Percentiles rank a stretch among this genome's conserved stretches.
These are phyloP conservation scores for Notamacropus eugenii DNA, from an alignment of 2,797 vertebrate species.

Conservation along the genomic window DNA sequence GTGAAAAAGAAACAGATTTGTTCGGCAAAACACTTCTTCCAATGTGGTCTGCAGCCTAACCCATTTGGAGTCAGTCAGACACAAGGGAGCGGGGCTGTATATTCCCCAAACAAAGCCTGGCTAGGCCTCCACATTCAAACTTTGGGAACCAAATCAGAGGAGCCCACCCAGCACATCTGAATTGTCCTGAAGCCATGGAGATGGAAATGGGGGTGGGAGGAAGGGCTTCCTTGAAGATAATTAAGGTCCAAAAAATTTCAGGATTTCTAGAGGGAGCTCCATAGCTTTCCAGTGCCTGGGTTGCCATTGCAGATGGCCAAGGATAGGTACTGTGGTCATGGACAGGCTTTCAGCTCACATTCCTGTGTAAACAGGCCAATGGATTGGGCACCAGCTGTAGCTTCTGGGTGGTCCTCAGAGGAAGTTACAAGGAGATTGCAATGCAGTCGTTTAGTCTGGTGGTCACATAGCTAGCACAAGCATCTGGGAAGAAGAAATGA, in stretches of 20 bases:
- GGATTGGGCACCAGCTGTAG: constrained; percentile 63
- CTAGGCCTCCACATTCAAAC: constrained; percentile 23
- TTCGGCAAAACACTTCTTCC: constrained; percentile 68
- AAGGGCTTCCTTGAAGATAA: constrained; percentile 26
- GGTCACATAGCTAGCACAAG: constrained; percentile 49
- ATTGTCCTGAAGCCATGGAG: not conserved
- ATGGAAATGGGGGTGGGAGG: not conserved
- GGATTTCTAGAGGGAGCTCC: constrained; percentile 48
- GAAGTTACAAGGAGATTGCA: constrained; percentile 62
- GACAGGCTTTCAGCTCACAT: constrained; percentile 34
- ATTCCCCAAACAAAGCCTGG: constrained; percentile 24
- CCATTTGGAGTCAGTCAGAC: constrained; percentile 65
- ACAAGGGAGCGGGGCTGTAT: constrained; percentile 55
- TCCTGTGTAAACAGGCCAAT: constrained; percentile 66
- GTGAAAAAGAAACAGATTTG: constrained; percentile 72
- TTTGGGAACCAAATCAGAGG: constrained; percentile 6
- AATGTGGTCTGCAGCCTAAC: constrained; percentile 53
- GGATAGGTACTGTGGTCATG: constrained; percentile 65
- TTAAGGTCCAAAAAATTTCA: constrained; percentile 33
- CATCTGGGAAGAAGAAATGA: constrained; percentile 43
- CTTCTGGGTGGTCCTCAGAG: constrained; percentile 76
- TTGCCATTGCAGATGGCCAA: constrained; percentile 51
- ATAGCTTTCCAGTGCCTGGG: not conserved
- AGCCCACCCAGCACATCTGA: not conserved
- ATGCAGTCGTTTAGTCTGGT: constrained; percentile 36